Evolutionary conservation across 2,888 invertebrate species (phyloP).

Genomic region (Enchytraeus crypticus): DNA sequence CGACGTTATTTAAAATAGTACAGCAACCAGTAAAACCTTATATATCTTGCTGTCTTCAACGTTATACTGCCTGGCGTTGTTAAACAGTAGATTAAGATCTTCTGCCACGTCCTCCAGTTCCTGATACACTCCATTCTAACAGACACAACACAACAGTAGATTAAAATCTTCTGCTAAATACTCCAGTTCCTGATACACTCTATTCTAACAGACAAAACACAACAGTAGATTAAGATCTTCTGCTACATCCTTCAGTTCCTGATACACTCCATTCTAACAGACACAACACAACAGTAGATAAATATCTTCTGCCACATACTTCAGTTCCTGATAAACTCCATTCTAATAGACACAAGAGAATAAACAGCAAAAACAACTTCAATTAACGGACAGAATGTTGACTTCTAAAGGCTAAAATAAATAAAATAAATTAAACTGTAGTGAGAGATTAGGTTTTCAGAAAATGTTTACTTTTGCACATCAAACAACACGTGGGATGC

Average conservation of each 20-base stretch:
- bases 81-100: conserved; percentile 91
- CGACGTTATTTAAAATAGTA: not conserved
- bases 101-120: conserved; percentile 65
- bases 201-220: conserved; percentile 9
- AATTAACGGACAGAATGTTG: not conserved
- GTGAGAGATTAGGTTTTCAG: too few relatives aligned
- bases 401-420: too few relatives aligned
- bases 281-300: not conserved
- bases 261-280: conserved; percentile 16
- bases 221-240: conserved; percentile 56
- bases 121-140: conserved; percentile 16
- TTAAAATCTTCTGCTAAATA: conserved; percentile 73
- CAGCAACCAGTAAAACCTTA: conserved; percentile 54
- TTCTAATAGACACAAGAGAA: conserved; percentile 6
- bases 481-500: too few relatives aligned
- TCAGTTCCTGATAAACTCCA: conserved; percentile 25
- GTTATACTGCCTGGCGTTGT: conserved; percentile 88
- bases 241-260: conserved; percentile 61
- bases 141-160: not conserved
- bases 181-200: conserved; percentile 28
- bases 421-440: too few relatives aligned
- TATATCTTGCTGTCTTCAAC: conserved; percentile 69
- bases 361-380: not conserved
- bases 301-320: conserved; percentile 73
- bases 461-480: too few relatives aligned